phyloP scores from a whole-genome alignment of 2,888 invertebrate species.

The Ophion ventricosus region DNA sequence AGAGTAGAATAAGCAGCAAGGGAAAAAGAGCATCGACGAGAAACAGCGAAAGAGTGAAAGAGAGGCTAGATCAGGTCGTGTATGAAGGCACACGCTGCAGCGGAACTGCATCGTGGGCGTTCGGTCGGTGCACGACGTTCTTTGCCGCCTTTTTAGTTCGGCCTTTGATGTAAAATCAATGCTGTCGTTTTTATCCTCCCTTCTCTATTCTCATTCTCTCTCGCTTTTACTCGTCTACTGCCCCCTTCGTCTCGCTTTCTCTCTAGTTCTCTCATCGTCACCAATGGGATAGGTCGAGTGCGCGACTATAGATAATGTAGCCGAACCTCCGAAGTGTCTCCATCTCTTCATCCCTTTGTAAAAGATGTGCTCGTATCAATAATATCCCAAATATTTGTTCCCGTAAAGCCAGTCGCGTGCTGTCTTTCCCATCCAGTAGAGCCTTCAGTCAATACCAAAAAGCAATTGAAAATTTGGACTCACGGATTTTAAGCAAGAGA shows the following conservation, averaged over 20 bases:
- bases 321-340: slow-evolving; percentile 57
- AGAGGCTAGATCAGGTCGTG: slow-evolving; percentile 66
- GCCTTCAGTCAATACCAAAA: background rate
- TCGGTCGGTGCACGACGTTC: slow-evolving; percentile 80
- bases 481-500: background rate
- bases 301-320: slow-evolving; percentile 64
- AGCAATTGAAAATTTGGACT: slow-evolving; percentile 24
- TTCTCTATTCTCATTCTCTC: slow-evolving; percentile 72
- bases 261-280: slow-evolving; percentile 70
- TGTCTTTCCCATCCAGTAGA: background rate
- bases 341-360: slow-evolving; percentile 31
- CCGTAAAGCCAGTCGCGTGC: background rate
- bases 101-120: slow-evolving; percentile 77
- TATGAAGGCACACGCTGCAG: slow-evolving; percentile 73
- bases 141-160: slow-evolving; percentile 81
- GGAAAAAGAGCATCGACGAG: slow-evolving; percentile 51
- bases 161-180: slow-evolving; percentile 83
- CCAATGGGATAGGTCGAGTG: slow-evolving; percentile 79
- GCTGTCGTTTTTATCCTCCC: slow-evolving; percentile 79
- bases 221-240: slow-evolving; percentile 77
- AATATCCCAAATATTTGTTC: slow-evolving; percentile 62
- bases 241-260: slow-evolving; percentile 57
- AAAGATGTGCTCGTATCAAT: slow-evolving; percentile 40
- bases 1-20: slow-evolving; percentile 20
- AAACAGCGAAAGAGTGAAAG: slow-evolving; percentile 67